Evolutionary conservation across 1,140 invertebrate species (phyloP).

Genomic region (Halyomorpha halys): DNA sequence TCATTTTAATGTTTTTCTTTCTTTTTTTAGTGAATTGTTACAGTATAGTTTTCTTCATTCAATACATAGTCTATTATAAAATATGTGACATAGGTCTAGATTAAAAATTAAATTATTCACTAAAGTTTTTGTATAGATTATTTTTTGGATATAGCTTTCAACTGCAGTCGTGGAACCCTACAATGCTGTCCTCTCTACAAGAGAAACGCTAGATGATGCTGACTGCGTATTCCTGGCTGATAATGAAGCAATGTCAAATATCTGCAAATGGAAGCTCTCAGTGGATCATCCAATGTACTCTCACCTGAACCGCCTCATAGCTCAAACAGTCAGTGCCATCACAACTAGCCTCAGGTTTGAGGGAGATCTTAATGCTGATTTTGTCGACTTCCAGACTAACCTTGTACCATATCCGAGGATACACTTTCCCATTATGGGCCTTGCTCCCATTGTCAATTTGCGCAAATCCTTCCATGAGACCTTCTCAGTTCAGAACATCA

Average conservation of each 20-base stretch:
- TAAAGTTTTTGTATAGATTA: too few relatives aligned
- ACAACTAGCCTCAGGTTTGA: slow-evolving; percentile 79
- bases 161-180: slow-evolving; percentile 61
- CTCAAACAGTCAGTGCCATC: slow-evolving; percentile 73
- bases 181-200: slow-evolving; percentile 51
- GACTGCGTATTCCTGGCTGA: slow-evolving; percentile 68
- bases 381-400: slow-evolving; percentile 79
- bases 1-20: too few relatives aligned
- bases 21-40: too few relatives aligned
- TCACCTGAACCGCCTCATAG: slow-evolving; percentile 70
- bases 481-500: slow-evolving; percentile 51
- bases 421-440: slow-evolving; percentile 58
- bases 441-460: slow-evolving; percentile 51
- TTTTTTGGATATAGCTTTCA: slow-evolving; percentile 36
- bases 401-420: slow-evolving; percentile 76
- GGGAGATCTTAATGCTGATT: slow-evolving; percentile 77
- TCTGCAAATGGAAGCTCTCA: slow-evolving; percentile 77
- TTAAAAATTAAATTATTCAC: too few relatives aligned
- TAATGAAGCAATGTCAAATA: slow-evolving; percentile 86
- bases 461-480: slow-evolving; percentile 54
- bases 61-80: too few relatives aligned
- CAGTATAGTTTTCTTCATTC: too few relatives aligned
- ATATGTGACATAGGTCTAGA: too few relatives aligned
- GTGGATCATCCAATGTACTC: slow-evolving; percentile 77
- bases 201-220: slow-evolving; percentile 51